These are phyloP conservation scores for Buceros bicornis DNA, from an alignment of 2,797 vertebrate species.

Conservation along the genomic window DNA sequence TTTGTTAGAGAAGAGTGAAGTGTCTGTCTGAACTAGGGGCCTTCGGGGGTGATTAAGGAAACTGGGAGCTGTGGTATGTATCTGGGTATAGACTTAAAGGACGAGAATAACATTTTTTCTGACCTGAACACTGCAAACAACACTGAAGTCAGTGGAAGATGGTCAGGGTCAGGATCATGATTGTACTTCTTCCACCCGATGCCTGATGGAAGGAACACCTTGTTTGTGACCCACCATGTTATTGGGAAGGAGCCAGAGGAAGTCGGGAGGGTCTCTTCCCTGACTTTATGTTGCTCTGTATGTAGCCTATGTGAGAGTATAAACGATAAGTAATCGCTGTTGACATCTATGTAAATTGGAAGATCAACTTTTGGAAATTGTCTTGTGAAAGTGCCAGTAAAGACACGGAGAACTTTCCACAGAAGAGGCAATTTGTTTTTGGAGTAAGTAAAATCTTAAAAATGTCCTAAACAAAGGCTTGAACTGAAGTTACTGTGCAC, in stretches of 20 bases:
- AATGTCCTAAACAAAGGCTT: neutral
- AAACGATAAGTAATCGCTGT: neutral
- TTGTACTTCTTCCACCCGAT: accelerated
- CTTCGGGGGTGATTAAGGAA: neutral
- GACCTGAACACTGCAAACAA: neutral
- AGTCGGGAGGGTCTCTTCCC: neutral
- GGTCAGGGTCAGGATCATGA: neutral
- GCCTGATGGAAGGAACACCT: neutral
- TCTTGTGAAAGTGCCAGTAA: neutral
- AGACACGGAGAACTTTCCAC: neutral
- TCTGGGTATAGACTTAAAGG: neutral
- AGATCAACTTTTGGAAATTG: neutral
- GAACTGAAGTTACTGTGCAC: neutral
- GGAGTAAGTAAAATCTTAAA: neutral
- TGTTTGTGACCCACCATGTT: neutral
- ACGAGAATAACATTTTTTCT: neutral
- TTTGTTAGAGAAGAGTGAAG: neutral
- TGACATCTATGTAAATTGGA: neutral
- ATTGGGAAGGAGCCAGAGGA: neutral
- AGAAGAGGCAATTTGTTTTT: neutral
- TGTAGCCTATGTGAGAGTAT: neutral
- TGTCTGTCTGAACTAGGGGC: neutral
- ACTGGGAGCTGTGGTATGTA: neutral
- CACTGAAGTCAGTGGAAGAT: neutral
- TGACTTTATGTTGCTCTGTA: neutral